phyloP scores from a whole-genome alignment of 2,113 vertebrate genomes.

The Chelonoidis abingdonii region DNA sequence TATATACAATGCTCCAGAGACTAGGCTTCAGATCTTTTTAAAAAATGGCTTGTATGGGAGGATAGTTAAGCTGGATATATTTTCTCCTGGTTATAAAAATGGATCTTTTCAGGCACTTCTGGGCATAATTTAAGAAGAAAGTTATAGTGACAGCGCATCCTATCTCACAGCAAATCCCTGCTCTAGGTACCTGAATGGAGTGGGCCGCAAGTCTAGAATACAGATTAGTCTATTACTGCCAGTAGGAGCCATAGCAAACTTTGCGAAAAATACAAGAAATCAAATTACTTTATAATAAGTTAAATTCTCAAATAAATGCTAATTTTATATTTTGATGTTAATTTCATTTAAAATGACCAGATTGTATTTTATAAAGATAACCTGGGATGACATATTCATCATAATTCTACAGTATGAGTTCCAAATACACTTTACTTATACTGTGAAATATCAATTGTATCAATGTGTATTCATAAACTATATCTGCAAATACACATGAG shows the following conservation, averaged over 20 bases:
- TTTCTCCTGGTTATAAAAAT: background rate
- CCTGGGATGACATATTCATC: background rate
- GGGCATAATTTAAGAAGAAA: background rate
- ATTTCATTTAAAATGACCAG: background rate
- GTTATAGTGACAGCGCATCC: background rate
- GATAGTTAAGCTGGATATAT: background rate
- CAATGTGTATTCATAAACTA: background rate
- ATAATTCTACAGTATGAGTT: background rate
- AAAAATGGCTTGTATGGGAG: background rate
- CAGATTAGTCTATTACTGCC: background rate
- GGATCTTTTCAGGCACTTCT: background rate
- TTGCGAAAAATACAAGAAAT: background rate
- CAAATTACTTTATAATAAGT: background rate
- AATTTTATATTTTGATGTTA: background rate
- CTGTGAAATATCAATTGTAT: background rate
- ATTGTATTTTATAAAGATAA: background rate
- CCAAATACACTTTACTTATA: background rate
- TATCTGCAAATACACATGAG: background rate
- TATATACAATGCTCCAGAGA: accelerated
- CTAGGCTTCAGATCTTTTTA: background rate
- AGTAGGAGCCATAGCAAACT: background rate
- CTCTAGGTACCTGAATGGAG: background rate
- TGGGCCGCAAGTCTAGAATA: background rate
- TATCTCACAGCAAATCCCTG: background rate
- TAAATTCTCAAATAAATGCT: background rate